These are phyloP conservation scores for Corynorhinus townsendii DNA, from an alignment of 2,113 vertebrate species.

Conservation along the genomic window DNA sequence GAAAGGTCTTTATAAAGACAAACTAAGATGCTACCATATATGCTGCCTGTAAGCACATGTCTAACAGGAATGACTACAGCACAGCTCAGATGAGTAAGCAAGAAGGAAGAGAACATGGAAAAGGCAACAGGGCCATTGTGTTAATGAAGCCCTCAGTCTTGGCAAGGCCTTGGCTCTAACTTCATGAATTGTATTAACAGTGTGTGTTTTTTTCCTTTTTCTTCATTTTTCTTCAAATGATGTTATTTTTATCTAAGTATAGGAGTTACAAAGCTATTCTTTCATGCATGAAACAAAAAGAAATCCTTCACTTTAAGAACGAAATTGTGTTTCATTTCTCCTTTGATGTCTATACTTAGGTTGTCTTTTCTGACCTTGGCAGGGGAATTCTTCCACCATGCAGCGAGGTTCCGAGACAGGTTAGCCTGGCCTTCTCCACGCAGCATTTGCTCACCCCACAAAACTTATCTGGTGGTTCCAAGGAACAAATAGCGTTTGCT, in stretches of 20 bases:
- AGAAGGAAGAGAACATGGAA: not conserved
- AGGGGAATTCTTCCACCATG: slow-evolving; percentile 60
- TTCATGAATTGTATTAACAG: not conserved
- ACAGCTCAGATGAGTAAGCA: not conserved
- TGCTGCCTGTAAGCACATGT: not conserved
- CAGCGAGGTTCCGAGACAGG: slow-evolving; percentile 50
- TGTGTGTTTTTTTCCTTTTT: not conserved
- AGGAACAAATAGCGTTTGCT: slow-evolving; percentile 81
- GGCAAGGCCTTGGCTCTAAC: slow-evolving; percentile 5
- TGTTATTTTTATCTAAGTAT: not conserved
- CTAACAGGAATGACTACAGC: not conserved
- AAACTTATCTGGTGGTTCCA: slow-evolving; percentile 76
- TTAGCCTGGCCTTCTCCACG: slow-evolving; percentile 57
- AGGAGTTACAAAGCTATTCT: not conserved
- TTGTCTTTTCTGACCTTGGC: slow-evolving; percentile 70
- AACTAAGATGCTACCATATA: not conserved
- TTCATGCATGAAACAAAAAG: slow-evolving; percentile 22
- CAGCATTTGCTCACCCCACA: slow-evolving; percentile 40
- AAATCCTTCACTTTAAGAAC: not conserved
- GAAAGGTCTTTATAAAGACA: not conserved
- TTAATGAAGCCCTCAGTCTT: not conserved
- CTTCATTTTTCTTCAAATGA: not conserved
- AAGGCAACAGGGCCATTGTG: not conserved
- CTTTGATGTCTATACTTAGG: slow-evolving; percentile 15
- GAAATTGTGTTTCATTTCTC: not conserved